These are phyloP conservation scores for Laticauda laticaudata DNA, from an alignment of 2,113 vertebrate species.

Conservation along the genomic window DNA sequence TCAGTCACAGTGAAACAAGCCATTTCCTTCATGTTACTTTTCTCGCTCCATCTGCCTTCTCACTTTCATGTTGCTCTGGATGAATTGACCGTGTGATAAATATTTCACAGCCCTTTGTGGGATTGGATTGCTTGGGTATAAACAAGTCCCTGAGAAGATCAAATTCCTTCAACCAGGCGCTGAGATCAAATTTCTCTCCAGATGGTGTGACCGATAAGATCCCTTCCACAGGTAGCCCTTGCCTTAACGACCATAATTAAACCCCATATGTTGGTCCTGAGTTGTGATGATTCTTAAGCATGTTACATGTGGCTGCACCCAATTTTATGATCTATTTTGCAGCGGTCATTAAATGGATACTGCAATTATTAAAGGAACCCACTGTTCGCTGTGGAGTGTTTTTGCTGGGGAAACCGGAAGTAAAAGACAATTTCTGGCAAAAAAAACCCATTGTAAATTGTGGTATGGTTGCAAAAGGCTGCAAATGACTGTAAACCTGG, in stretches of 20 bases:
- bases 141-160: not conserved
- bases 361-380: not conserved
- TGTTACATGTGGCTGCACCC: not conserved
- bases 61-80: constrained; percentile 53
- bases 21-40: constrained; percentile 18
- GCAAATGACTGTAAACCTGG: no score
- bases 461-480: no score
- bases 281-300: not conserved
- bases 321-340: not conserved
- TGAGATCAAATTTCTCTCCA: not conserved
- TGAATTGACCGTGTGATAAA: constrained; percentile 53
- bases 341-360: not conserved
- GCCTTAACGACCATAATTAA: not conserved
- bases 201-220: not conserved
- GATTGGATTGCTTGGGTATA: constrained; percentile 11
- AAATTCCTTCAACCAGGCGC: not conserved
- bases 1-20: not conserved
- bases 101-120: constrained; percentile 46
- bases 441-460: no score
- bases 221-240: not conserved
- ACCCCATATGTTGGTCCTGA: not conserved
- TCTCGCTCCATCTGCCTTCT: not conserved
- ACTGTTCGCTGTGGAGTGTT: not conserved
- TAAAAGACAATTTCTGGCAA: no score
- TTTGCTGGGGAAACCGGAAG: not conserved